These are phyloP conservation scores for Embiotoca jacksoni DNA, from an alignment of 2,113 vertebrate genomes.

Conservation along the genomic window DNA sequence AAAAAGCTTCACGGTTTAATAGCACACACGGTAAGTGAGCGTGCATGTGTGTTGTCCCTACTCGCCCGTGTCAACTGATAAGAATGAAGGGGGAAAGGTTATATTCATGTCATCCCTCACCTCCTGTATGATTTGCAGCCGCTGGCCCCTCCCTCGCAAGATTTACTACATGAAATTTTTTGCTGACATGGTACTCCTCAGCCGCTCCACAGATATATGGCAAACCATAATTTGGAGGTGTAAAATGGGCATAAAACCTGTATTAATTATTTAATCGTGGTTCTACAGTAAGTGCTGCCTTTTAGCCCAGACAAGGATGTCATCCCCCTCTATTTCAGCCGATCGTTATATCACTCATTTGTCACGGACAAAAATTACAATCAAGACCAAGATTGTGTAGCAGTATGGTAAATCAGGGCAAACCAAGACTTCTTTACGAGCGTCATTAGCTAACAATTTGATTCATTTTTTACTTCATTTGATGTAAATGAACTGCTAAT, in stretches of 20 bases:
- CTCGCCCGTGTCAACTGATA: constrained; percentile 18
- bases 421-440: constrained; percentile 61
- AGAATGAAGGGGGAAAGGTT: constrained; percentile 58
- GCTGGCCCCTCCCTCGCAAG: constrained; percentile 60
- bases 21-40: neutral
- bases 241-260: constrained; percentile 84
- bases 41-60: neutral
- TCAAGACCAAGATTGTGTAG: constrained; percentile 58
- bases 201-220: constrained; percentile 78
- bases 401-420: constrained; percentile 66
- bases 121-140: constrained; percentile 63
- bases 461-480: constrained; percentile 58
- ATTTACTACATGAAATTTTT: constrained; percentile 79
- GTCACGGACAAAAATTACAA: constrained; percentile 73
- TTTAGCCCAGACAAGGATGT: constrained; percentile 79
- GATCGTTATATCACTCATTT: constrained; percentile 80
- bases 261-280: constrained; percentile 87
- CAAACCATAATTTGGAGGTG: constrained; percentile 83
- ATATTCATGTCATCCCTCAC: constrained; percentile 55
- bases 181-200: constrained; percentile 74
- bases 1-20: constrained; percentile 2
- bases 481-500: constrained; percentile 63
- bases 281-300: constrained; percentile 82
- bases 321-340: constrained; percentile 78
- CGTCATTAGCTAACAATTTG: constrained; percentile 66